phyloP scores from a whole-genome alignment of 35 echinoderm and acorn worm species.

The Amphiura filiformis region DNA sequence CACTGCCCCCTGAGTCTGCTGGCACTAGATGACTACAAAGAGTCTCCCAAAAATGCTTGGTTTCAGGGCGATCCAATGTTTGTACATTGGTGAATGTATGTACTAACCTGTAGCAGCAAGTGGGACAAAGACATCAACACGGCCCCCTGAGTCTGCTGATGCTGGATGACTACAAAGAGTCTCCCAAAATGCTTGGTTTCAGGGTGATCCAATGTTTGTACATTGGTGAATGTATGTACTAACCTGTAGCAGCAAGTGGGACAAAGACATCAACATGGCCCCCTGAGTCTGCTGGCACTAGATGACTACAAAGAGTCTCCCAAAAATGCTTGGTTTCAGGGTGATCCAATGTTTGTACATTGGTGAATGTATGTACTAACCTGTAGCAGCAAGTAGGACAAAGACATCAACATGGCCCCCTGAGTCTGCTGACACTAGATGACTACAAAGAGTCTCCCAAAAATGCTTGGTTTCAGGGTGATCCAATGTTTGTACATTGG shows the following conservation, averaged over 20 bases:
- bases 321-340: constrained; percentile 88
- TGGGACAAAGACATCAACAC: constrained; percentile 85
- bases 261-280: constrained; percentile 83
- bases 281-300: constrained; percentile 45
- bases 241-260: constrained; percentile 90
- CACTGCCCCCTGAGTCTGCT: constrained; percentile 46
- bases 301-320: constrained; percentile 50
- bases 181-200: constrained; percentile 94
- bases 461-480: constrained; percentile 84
- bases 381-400: constrained; percentile 84
- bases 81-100: constrained; percentile 33
- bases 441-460: constrained; percentile 65
- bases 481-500: constrained; percentile 52
- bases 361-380: constrained; percentile 56
- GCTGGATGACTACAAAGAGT: constrained; percentile 32
- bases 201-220: constrained; percentile 61
- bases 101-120: constrained; percentile 83
- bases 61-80: constrained; percentile 73
- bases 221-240: constrained; percentile 37
- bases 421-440: constrained; percentile 29
- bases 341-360: constrained; percentile 53
- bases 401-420: constrained; percentile 83
- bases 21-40: constrained; percentile 42
- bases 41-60: constrained; percentile 87
- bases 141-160: constrained; percentile 47